phyloP scores from a whole-genome alignment of 1,140 invertebrate species.

The Eueides isabella region DNA sequence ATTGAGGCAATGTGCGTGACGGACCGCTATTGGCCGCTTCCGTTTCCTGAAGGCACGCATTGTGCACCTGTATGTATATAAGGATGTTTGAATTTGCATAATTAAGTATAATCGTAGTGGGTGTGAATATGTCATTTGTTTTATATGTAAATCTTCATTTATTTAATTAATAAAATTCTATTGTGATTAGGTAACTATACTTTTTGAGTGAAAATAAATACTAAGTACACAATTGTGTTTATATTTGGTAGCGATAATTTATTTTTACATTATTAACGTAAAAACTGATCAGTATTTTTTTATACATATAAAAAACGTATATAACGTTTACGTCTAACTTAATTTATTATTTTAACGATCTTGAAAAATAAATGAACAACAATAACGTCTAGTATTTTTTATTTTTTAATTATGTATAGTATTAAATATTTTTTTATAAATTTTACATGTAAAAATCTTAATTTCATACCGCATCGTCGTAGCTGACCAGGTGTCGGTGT shows the following conservation, averaged over 20 bases:
- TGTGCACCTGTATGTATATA: conserved; percentile 53
- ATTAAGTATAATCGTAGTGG: conserved; percentile 25
- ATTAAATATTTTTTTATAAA: not conserved
- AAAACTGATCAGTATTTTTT: too few species aligned
- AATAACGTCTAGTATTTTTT: too few species aligned
- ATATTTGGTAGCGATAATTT: too few species aligned
- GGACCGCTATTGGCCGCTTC: conserved; percentile 56
- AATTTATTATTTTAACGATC: too few species aligned
- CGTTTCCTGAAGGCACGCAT: conserved; percentile 59
- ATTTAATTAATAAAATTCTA: not conserved
- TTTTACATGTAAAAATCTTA: not conserved
- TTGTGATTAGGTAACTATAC: too few species aligned
- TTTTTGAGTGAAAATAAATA: too few species aligned
- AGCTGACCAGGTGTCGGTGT: conserved; percentile 50
- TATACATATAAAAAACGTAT: too few species aligned
- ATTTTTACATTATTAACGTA: too few species aligned
- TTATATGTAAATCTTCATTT: not conserved
- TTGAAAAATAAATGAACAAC: too few species aligned
- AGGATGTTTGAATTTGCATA: conserved; percentile 40
- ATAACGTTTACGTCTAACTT: too few species aligned
- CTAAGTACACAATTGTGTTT: too few species aligned
- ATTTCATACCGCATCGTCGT: not conserved
- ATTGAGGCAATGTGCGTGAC: conserved; percentile 50
- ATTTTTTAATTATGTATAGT: not conserved
- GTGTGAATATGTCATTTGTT: conserved; percentile 8